Evolutionary conservation across 2,888 invertebrate genomes (phyloP), one percentile per base, ranked within the genome.

Genomic region (Podotricha telesiphe): DNA sequence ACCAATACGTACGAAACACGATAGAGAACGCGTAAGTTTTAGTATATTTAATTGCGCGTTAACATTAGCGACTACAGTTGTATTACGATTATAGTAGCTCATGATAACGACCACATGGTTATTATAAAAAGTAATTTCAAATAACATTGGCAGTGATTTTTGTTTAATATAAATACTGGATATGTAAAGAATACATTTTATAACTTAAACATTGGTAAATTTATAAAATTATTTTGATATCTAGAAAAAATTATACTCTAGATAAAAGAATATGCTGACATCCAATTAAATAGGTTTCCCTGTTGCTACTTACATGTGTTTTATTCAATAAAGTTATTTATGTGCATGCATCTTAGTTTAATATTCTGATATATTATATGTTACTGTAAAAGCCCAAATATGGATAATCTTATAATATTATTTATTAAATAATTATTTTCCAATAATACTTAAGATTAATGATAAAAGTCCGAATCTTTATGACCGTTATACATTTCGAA

Each of bases 91-190:
- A 22, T 42, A 42, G 22, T 59, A 59, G 22, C 58, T 59, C 58
- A 59, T 45, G 58, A 59, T 59, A 59, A 22, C 2, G 42, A 42
- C 22, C 20, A 42, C 42, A 22, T 22, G n/a, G 4, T 59, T 59
- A 20, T 42, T 45, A 59, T 20, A 42, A 59, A 51, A 15, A 15
- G 8, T 4, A 28, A 34, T 53, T 10, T 58, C 58, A 15, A n/a
- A 61, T 67, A 67, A 67, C 51, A 67, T 67, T 67, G 67, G 67
- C 67, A 67, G 67, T 67, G 67, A 19, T 15, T 19, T 19, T 40
- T n/a, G n/a, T n/a, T n/a, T 53, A 42, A 42, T 37, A 34, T 58
- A 37, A 55, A 50, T 42, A 50, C 59, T 45, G 59, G n/a, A 61
- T 22, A 61, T 34, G 61, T 45, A 6, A 28, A 28, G 45, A 34